Conservation (phyloP, 2,888 invertebrate species). For the Eristalis intricaria region DNA sequence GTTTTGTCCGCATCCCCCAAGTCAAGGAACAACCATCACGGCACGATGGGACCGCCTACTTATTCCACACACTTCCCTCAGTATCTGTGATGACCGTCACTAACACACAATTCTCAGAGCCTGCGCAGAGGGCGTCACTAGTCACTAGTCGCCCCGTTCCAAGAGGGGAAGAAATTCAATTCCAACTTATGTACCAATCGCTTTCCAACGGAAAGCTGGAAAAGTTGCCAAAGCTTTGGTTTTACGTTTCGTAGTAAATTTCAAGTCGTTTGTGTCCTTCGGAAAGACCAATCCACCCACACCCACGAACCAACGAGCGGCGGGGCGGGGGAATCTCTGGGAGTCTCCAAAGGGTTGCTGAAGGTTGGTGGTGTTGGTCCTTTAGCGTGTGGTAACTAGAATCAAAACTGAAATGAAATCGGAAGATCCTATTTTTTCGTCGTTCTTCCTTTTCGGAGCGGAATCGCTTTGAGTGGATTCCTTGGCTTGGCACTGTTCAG, state of each 20-base stretch:
- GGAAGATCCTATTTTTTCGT: neutral
- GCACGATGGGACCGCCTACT: conserved; percentile 50
- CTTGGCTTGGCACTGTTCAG: neutral
- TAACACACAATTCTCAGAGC: neutral
- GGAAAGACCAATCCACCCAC: neutral
- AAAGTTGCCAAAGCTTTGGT: conserved; percentile 43
- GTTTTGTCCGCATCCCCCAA: neutral
- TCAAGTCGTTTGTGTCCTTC: conserved; percentile 24
- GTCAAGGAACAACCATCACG: neutral
- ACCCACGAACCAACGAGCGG: conserved; percentile 5
- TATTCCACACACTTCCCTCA: neutral
- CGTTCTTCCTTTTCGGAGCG: neutral
- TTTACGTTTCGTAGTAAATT: conserved; percentile 61
- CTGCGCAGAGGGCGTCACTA: neutral
- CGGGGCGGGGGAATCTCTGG: neutral
- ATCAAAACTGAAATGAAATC: neutral
- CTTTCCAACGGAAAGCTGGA: neutral
- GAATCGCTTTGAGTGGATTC: neutral
- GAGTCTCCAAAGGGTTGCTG: neutral
- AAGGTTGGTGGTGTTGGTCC: neutral
- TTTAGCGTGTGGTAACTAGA: neutral
- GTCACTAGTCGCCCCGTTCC: neutral
- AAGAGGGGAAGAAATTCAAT: neutral
- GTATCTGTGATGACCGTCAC: neutral
- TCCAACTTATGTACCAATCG: conserved; percentile 51